Base-by-base conservation (phyloP, 2,888 invertebrate species). In the Tubiluchus corallicola region DNA sequence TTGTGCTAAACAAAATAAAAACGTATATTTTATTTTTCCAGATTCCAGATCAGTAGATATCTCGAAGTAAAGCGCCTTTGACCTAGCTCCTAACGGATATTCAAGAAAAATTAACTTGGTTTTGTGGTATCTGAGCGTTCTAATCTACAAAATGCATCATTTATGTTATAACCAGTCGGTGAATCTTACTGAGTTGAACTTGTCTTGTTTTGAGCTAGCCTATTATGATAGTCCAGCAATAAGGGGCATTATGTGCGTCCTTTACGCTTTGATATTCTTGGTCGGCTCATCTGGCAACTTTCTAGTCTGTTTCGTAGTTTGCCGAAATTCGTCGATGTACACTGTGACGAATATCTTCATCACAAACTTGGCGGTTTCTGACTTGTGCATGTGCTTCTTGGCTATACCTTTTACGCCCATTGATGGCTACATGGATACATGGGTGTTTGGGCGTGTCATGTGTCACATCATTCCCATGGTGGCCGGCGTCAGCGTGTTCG, bases 301-400 rank as follows among this genome's bases (percentile, higher is more conserved):
- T 1, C 68, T 96, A 16, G 94, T 96, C 17, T 87, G 90, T 58
- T 92, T 79, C 60, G 90, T 96, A 15, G 92, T 98, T 4, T 73
- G 82, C 21, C 72, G 85, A 20, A 94, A 90, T 66, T 79, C 78
- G 53, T 80, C 83, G 20, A 94, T 96, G 94, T 92, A 92, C 61
- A 92, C 92, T 0, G 94, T 96, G 21, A 96, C 96, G 2, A 96
- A 96, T 63, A 74, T 90, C 43, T 96, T 96, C 68, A 96, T 96
- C 59, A 84, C 87, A 37, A 96, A 96, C 63, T 69, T 98, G 55
- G 96, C 96, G 0, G 69, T 94, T 21, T 87, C 90, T 4, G 96
- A 98, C 63, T 83, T 96, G 41, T 68, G 96, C 40, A 73, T 96
- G 51, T 92, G 92, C 62, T 73, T 82, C 13, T 73, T 96, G 47